Evolutionary conservation across 2,888 invertebrate genomes (phyloP), one percentile per base, ranked within the genome.

Genomic region (Graphium colonna): DNA sequence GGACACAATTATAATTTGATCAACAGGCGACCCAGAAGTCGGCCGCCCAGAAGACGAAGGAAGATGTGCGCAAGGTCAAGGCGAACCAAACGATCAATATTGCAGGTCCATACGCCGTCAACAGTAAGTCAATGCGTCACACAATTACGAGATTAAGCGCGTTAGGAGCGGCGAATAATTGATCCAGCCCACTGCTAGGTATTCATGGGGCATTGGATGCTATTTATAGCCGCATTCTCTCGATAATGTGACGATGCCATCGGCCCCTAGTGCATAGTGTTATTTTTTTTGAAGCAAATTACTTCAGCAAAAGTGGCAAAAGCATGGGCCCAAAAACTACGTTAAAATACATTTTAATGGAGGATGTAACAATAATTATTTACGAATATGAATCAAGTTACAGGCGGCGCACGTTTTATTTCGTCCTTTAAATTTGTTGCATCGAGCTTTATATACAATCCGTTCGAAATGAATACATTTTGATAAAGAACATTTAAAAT

Each of bases 11-110:
- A 26, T 13, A 15, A 8, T 18, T 33, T 40, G 16, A 45, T 52
- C 51, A 55, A 1, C 92, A 98, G 92, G 91, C 92, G 17, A 94
- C 95, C 12, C 98, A 98, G 88, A 92, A 95, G 65, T 92, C 93
- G 69, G 97, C 97, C 3, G 97, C 97, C 7, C 93, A 95, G 67
- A 97, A 97, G 77, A 97, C 97, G 67, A 96, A 96, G 72, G 97
- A 96, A 65, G 96, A 96, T 77, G 93, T 98, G 13, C 93, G 94
- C 65, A 94, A 94, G 75, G 93, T 92, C 31, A 94, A 94, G 69
- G 93, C 94, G 1, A 21, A 21, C 21, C 92, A 92, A 69, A 71
- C 72, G 1, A 71, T 79, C 33, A 73, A 63, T 56, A 75, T 91
- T 28, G 87, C 88, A 0, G 92, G 92, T 61, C 91, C 92, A 0